Conservation (phyloP, 2,797 vertebrate species). For the Galaxias olidus region DNA sequence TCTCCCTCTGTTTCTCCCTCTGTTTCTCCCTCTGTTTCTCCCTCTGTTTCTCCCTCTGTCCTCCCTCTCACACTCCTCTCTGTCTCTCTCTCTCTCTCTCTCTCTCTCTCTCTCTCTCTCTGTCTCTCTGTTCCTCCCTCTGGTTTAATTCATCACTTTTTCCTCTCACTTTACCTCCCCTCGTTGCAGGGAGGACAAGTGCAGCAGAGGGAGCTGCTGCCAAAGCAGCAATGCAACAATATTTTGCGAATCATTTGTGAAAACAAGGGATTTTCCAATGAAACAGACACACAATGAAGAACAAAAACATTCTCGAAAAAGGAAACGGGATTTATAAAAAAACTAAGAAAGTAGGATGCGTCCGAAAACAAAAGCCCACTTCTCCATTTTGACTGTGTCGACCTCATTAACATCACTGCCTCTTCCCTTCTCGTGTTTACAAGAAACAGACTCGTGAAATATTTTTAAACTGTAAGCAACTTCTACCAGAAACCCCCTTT, state of each 20-base stretch:
- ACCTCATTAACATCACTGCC: neutral
- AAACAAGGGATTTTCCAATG: slow-evolving; percentile 9
- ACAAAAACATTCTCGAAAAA: slow-evolving; percentile 38
- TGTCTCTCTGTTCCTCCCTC: too few species aligned
- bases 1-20: too few species aligned
- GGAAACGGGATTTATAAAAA: neutral
- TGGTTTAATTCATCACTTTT: slow-evolving; percentile 19
- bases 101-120: slow-evolving; percentile 16
- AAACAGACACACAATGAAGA: slow-evolving; percentile 39
- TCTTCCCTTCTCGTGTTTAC: slow-evolving; percentile 12
- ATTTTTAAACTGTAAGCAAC: slow-evolving; percentile 29
- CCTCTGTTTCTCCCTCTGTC: too few species aligned
- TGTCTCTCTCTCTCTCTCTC: slow-evolving; percentile 22
- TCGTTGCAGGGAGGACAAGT: slow-evolving; percentile 10
- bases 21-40: too few species aligned
- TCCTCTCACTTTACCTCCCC: slow-evolving; percentile 18
- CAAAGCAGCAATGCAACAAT: slow-evolving; percentile 1
- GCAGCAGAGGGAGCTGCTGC: slow-evolving; percentile 11
- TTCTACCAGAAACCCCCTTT: slow-evolving; percentile 52
- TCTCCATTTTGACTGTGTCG: neutral
- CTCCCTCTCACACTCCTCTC: neutral
- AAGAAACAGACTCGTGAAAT: slow-evolving; percentile 26
- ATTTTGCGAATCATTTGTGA: neutral
- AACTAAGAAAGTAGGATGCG: neutral
- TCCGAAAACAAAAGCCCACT: neutral